These are phyloP conservation scores for Botia almorhae DNA, from an alignment of 2,797 vertebrate species.

Conservation along the genomic window DNA sequence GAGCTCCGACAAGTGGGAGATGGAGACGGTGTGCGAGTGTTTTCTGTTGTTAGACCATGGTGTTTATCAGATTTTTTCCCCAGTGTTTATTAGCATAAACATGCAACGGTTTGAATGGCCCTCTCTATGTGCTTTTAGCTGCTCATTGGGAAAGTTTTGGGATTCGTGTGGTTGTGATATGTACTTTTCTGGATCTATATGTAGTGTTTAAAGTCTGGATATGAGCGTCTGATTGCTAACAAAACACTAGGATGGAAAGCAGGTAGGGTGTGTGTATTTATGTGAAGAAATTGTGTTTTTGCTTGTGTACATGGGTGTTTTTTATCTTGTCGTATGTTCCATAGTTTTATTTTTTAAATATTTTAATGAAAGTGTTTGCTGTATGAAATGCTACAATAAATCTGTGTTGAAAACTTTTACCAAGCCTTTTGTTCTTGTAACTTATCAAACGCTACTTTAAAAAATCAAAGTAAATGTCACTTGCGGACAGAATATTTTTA, in stretches of 20 bases:
- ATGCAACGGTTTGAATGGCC: conserved; percentile 17
- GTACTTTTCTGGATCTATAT: conserved; percentile 12
- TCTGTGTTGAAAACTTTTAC: too few relatives aligned
- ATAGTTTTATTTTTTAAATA: too few relatives aligned
- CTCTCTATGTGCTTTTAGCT: not conserved
- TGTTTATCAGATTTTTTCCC: conserved; percentile 6
- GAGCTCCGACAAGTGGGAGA: conserved; percentile 31
- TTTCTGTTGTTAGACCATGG: conserved; percentile 17
- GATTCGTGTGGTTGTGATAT: conserved; percentile 8
- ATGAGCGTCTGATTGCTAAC: conserved; percentile 42
- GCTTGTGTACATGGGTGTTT: too few relatives aligned
- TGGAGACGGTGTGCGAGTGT: conserved; percentile 31
- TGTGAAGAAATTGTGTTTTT: not conserved
- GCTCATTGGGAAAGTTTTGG: conserved; percentile 15
- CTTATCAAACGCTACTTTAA: too few relatives aligned
- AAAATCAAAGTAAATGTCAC: too few relatives aligned
- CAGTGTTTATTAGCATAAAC: conserved; percentile 18
- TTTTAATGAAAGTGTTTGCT: too few relatives aligned
- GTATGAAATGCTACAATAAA: too few relatives aligned
- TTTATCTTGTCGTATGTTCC: too few relatives aligned
- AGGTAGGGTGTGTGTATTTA: conserved; percentile 55
- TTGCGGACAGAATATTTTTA: too few relatives aligned
- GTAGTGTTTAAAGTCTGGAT: conserved; percentile 22
- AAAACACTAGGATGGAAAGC: conserved; percentile 56
- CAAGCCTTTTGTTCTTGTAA: too few relatives aligned